Evolutionary conservation across 2,888 invertebrate genomes (phyloP), one percentile per base, ranked within the genome.

Genomic region (Pelosia muscerda): DNA sequence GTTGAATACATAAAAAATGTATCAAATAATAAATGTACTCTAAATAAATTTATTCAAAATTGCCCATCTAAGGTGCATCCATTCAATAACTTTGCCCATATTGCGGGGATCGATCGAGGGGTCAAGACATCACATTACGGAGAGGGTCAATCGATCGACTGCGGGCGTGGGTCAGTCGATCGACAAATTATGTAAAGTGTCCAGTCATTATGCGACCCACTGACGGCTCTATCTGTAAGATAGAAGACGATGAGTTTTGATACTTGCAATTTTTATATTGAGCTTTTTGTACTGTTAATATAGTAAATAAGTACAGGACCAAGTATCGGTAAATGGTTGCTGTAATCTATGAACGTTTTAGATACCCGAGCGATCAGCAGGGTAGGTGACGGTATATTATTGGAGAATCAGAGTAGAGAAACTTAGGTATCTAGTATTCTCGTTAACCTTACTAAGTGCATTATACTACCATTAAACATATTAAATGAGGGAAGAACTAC

Each of bases 151-250:
- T 69, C 69, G 74, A 66, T 22, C 49, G 55, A 60, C 54, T 31
- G 67, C 66, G 63, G 73, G 61, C 71, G 66, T 85, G 90, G 92
- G 91, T 90, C 91, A 90, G 84, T 74, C 86, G 89, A 93, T 94
- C 84, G 89, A 81, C 88, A 84, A 90, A 94, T 94, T 94, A 94
- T 93, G 93, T 91, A 94, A 94, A 94, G 91, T 90, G 90, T 86
- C 85, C 89, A 85, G 92, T 93, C 94, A 94, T 94, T 93, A 92
- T 87, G 85, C 80, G 84, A 79, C 86, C 89, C 84, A 86, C 85
- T 87, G 89, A 90, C 87, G 85, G 82, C 83, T 90, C 86, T 87
- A 89, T 90, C 86, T 87, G 81, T 56, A 74, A 62, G 66, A 61
- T 64, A 71, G 60, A 61, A 71, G 79, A 62, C 19, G 42, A 49